Evolutionary conservation across 1,140 invertebrate genomes (phyloP), one percentile per base, ranked within the genome.

Genomic region (Hyles euphorbiae): DNA sequence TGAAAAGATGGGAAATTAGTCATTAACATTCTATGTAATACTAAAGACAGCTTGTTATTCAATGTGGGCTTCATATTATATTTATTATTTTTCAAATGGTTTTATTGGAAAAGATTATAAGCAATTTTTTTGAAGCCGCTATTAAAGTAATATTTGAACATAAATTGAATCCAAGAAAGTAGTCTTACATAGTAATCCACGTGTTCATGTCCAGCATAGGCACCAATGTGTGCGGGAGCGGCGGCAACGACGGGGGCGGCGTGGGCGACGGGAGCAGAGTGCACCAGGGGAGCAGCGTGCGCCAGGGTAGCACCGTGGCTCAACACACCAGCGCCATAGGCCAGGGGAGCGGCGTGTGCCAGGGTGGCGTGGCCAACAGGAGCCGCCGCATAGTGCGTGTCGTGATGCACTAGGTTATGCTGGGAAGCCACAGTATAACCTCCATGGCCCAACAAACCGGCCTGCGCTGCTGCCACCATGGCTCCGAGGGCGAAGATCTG

Each of bases 401-500:
- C 70, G 53, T 77, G 72, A 32, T 77, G 74, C 11, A 71, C 67
- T 48, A 74, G 34, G 36, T 74, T 71, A 57, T 70, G 74, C 52
- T 81, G 76, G 2, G 73, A 74, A 3, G 74, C 70, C 32, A 69
- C 59, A 7, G 67, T 58, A 54, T 76, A 78, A 2, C 68, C 68
- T 6, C 77, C 72, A 46, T 72, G 72, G 52, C 78, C 72, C 49
- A 86, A 70, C n/a, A 82, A 60, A 43, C 85, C 82, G 53, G 76
- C 81, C 50, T 83, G 78, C 40, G 76, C 79, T 2, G 72, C 76
- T 5, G 79, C 84, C 44, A 85, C 69, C 32, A 84, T 53, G 9
- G 81, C 79, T 58, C 77, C 67, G 53, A 89, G 66, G 53, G 78
- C 70, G 43, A 88, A 33, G 44, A 89, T 76, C 89, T 90, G 81